Conservation (phyloP, 1,140 invertebrate species). For the Panagrolaimus sp. region DNA sequence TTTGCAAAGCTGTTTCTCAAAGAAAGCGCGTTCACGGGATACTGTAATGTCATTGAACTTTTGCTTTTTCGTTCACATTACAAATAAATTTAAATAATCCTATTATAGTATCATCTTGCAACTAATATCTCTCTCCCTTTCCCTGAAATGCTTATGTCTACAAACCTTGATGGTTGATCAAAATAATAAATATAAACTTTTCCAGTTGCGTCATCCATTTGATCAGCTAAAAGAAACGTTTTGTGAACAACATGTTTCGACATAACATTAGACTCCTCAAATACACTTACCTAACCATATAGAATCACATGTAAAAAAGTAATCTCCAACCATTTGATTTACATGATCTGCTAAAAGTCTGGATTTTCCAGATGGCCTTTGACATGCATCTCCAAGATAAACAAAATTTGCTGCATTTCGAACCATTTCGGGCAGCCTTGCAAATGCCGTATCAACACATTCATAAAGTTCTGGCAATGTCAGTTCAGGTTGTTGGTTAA, state of each 20-base stretch:
- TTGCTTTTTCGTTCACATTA: too few species aligned
- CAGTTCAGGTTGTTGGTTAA: slow-evolving; percentile 45
- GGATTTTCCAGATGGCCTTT: slow-evolving; percentile 24
- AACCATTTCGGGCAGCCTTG: slow-evolving; percentile 46
- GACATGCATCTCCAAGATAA: slow-evolving; percentile 41
- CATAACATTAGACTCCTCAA: too few species aligned
- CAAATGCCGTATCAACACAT: slow-evolving; percentile 49
- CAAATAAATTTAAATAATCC: too few species aligned
- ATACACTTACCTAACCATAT: slow-evolving; percentile 41
- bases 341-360: slow-evolving; percentile 54
- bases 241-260: too few species aligned
- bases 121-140: too few species aligned
- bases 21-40: background rate
- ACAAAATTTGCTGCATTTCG: slow-evolving; percentile 53
- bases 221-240: slow-evolving; percentile 53
- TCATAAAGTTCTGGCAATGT: slow-evolving; percentile 51
- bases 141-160: too few species aligned
- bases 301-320: slow-evolving; percentile 58
- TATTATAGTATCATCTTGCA: too few species aligned
- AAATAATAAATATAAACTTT: slow-evolving; percentile 58
- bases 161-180: slow-evolving; percentile 50
- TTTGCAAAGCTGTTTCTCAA: slow-evolving; percentile 14
- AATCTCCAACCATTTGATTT: slow-evolving; percentile 58
- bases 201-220: slow-evolving; percentile 45
- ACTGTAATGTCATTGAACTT: background rate